Percentiles rank a stretch among this genome's conserved stretches.
These are phyloP conservation scores for Dioctria linearis DNA, from an alignment of 2,888 invertebrate genomes.

Conservation along the genomic window DNA sequence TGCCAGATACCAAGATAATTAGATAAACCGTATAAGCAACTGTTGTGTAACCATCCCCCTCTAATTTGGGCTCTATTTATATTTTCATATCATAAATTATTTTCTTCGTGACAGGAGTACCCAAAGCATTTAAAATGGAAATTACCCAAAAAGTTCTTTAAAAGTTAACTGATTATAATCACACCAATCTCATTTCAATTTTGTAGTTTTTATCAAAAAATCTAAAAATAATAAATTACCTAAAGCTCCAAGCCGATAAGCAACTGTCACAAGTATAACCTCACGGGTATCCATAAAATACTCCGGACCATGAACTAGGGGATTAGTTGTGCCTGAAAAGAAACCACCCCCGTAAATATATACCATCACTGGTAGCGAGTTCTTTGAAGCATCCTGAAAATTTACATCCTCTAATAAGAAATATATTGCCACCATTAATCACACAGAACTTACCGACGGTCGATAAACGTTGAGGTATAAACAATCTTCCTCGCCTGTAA, in stretches of 20 bases:
- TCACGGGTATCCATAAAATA: constrained; percentile 72
- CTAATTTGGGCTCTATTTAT: no score
- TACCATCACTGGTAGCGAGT: constrained; percentile 71
- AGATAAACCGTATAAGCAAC: no score
- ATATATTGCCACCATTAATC: neutral
- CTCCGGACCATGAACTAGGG: constrained; percentile 71
- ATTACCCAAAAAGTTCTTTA: no score
- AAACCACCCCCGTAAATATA: constrained; percentile 74
- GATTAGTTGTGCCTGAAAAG: constrained; percentile 71
- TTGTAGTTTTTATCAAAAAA: no score
- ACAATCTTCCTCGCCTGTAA: constrained; percentile 72
- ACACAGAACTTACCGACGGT: constrained; percentile 63
- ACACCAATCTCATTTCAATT: no score
- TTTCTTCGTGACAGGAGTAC: no score
- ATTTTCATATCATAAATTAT: no score
- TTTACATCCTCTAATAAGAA: constrained; percentile 61
- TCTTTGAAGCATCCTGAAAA: constrained; percentile 62
- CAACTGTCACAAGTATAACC: constrained; percentile 72
- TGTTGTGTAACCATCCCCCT: no score
- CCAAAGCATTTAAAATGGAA: no score
- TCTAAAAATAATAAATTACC: constrained; percentile 60
- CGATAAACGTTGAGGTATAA: constrained; percentile 72
- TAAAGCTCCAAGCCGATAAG: constrained; percentile 70
- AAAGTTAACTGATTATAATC: no score
- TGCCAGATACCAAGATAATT: no score